phyloP scores from a whole-genome alignment of 35 echinoderm and acorn worm species.

The Patiria miniata region DNA sequence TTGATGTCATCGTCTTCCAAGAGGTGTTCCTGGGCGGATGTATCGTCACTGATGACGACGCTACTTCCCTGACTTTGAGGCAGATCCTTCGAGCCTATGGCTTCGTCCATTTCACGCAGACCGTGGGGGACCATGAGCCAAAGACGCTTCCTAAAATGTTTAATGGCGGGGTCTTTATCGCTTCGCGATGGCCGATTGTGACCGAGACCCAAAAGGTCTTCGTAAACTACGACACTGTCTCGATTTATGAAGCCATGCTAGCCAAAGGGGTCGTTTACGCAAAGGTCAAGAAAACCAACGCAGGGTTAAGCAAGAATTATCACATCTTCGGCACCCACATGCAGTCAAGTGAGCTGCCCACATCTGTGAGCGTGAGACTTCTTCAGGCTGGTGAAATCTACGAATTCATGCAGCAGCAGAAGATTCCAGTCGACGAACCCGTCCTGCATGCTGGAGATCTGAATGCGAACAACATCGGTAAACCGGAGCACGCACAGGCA shows the following conservation, averaged over 20 bases:
- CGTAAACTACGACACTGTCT: conserved; percentile 48
- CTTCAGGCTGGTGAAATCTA: conserved; percentile 73
- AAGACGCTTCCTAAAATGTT: conserved; percentile 42
- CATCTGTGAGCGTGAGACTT: conserved; percentile 49
- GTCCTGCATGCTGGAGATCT: conserved; percentile 91
- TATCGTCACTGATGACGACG: conserved; percentile 54
- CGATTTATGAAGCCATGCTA: too few species aligned
- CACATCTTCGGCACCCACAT: conserved; percentile 88
- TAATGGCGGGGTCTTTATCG: conserved; percentile 88
- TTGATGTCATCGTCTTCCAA: conserved; percentile 88
- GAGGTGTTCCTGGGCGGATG: conserved; percentile 94
- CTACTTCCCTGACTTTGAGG: conserved; percentile 64
- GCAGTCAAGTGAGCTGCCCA: conserved; percentile 37
- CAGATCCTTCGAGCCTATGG: conserved; percentile 78
- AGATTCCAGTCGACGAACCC: conserved; percentile 73
- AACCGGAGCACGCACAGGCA: conserved; percentile 44
- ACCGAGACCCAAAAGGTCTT: conserved; percentile 54
- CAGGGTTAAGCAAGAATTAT: conserved; percentile 46
- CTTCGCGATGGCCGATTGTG: conserved; percentile 88
- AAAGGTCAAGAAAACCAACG: conserved; percentile 73
- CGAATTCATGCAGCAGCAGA: conserved; percentile 54
- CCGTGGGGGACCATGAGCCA: conserved; percentile 63
- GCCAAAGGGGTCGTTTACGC: conserved; percentile 85
- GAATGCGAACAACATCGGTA: conserved; percentile 58
- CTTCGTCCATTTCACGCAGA: conserved; percentile 74